These are phyloP conservation scores for Osedax frankpressi DNA, from an alignment of 2,888 invertebrate genomes.

Conservation along the genomic window DNA sequence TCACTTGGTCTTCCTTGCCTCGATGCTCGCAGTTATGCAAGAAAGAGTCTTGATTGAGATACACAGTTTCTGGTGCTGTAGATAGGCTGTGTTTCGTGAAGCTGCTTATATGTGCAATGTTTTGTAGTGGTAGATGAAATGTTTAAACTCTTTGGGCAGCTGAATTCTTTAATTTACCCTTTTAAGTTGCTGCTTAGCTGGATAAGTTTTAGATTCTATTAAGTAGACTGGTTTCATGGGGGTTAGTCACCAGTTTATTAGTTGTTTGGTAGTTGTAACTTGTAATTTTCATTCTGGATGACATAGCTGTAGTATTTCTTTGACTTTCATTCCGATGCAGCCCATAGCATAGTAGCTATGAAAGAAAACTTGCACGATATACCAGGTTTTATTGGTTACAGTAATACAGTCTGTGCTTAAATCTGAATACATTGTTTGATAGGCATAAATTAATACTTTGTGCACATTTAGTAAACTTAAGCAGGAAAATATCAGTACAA, in stretches of 20 bases:
- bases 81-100: background rate
- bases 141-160: background rate
- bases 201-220: background rate
- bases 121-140: background rate
- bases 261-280: constrained; percentile 8
- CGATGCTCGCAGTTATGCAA: background rate
- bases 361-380: background rate
- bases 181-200: background rate
- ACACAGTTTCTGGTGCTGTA: constrained; percentile 1
- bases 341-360: background rate
- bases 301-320: constrained; percentile 4
- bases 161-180: background rate
- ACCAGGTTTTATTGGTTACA: background rate
- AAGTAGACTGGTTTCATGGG: background rate
- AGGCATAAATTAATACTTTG: background rate
- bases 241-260: background rate
- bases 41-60: background rate
- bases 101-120: background rate
- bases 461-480: background rate
- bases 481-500: background rate
- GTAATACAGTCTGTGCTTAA: background rate
- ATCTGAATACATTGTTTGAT: background rate
- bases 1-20: no score
- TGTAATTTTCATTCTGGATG: background rate
- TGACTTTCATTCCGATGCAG: background rate